A percentile compares a stretch with the other conserved stretches of the same genome.
These are phyloP conservation scores for Loris lydekkerianus DNA, from an alignment of 2,797 vertebrate genomes.

Conservation along the genomic window DNA sequence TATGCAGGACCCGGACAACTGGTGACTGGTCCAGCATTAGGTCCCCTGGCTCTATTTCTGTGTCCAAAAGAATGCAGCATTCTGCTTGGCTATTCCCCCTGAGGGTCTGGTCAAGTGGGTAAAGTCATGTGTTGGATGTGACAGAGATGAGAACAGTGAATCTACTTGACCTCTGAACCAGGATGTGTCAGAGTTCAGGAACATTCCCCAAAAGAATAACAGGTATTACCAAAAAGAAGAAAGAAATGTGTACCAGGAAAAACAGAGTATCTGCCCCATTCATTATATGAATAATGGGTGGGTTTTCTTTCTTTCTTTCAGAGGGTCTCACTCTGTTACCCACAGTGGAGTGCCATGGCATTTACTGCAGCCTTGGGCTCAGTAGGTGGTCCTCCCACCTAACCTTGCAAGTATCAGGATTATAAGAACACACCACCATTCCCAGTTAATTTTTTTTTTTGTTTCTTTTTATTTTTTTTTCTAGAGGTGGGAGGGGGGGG, in stretches of 20 bases:
- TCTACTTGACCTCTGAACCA: neutral
- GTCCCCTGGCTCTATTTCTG: neutral
- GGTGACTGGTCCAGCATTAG: neutral
- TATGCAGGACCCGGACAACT: neutral
- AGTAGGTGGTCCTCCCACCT: neutral
- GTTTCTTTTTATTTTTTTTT: neutral
- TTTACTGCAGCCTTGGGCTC: neutral
- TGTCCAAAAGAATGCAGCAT: neutral
- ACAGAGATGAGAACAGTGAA: neutral
- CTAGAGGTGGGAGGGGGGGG: neutral
- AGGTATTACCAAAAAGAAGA: neutral
- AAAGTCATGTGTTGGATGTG: neutral
- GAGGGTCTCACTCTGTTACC: neutral
- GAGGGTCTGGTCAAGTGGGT: neutral
- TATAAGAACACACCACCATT: neutral
- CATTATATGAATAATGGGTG: neutral
- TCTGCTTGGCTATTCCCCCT: constrained; percentile 23
- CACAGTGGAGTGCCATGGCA: neutral
- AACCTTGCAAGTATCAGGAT: neutral
- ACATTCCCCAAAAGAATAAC: neutral
- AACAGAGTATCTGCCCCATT: neutral
- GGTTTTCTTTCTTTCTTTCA: neutral
- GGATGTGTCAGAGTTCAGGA: neutral
- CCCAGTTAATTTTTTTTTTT: neutral
- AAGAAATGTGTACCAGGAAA: neutral